phyloP scores from a whole-genome alignment of 1,140 invertebrate species.

The Drosophila melanica region DNA sequence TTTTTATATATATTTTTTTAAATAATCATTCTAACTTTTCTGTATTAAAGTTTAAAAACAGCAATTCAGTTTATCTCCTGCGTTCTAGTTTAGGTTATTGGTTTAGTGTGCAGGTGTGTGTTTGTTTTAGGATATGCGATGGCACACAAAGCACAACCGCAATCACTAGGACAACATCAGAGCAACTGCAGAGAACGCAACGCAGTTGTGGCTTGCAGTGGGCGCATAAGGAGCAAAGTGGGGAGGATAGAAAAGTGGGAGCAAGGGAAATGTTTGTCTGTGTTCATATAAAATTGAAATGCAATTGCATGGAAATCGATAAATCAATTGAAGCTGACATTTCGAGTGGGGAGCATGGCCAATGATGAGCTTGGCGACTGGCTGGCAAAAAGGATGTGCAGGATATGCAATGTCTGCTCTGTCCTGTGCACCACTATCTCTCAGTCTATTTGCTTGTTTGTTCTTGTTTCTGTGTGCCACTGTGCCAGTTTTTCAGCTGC shows the following conservation, averaged over 20 bases:
- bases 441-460: background rate
- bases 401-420: slow-evolving; percentile 6
- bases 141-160: slow-evolving; percentile 27
- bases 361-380: slow-evolving; percentile 11
- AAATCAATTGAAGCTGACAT: slow-evolving; percentile 59
- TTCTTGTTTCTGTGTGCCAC: slow-evolving; percentile 7
- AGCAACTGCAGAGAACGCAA: slow-evolving; percentile 26
- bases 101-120: slow-evolving; percentile 24
- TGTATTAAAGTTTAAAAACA: slow-evolving; percentile 9
- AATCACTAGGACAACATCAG: slow-evolving; percentile 39
- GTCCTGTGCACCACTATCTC: background rate
- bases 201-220: background rate
- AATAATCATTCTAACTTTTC: background rate
- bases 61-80: background rate
- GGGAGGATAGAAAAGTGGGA: background rate
- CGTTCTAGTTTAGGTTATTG: slow-evolving; percentile 39
- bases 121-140: slow-evolving; percentile 15
- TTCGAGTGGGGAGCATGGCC: slow-evolving; percentile 17
- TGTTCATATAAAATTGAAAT: slow-evolving; percentile 57
- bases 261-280: slow-evolving; percentile 44
- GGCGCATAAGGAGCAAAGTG: too few species aligned
- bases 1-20: too few species aligned
- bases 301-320: slow-evolving; percentile 63
- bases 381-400: slow-evolving; percentile 5
- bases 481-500: slow-evolving; percentile 12